These are phyloP conservation scores for Cyprinus carpio DNA, from an alignment of 2,113 vertebrate genomes.

Conservation along the genomic window DNA sequence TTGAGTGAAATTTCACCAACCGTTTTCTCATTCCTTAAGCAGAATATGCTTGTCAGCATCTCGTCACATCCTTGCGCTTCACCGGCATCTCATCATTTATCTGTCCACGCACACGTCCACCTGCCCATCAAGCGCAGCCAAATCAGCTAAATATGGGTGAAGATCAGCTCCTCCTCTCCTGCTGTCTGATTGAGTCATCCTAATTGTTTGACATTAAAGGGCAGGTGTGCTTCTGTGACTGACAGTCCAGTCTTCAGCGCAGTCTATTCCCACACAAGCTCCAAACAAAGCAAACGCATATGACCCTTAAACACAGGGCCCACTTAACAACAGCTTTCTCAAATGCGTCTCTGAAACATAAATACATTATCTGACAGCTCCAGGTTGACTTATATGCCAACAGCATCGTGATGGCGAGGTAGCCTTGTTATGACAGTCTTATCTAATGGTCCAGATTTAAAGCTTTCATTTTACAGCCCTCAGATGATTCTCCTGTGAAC, in stretches of 20 bases:
- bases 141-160: conserved; percentile 51
- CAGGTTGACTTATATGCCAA: conserved; percentile 15
- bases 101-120: conserved; percentile 69
- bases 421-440: conserved; percentile 47
- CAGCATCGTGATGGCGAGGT: conserved; percentile 4
- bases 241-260: neutral
- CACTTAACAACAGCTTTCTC: neutral
- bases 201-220: conserved; percentile 52
- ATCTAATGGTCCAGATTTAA: conserved; percentile 56
- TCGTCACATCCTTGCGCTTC: conserved; percentile 65
- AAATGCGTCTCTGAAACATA: neutral
- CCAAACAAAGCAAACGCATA: neutral
- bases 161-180: conserved; percentile 60
- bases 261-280: conserved; percentile 10
- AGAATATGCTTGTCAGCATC: conserved; percentile 64
- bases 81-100: conserved; percentile 69
- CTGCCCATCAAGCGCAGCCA: conserved; percentile 65
- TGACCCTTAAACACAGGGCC: neutral
- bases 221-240: conserved; percentile 29
- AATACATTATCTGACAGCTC: conserved; percentile 13
- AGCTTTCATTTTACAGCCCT: conserved; percentile 51
- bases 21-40: conserved; percentile 35
- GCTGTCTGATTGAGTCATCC: conserved; percentile 56
- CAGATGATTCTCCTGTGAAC: conserved; percentile 53
- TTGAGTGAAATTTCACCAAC: conserved; percentile 15